Evolutionary conservation across 2,113 vertebrate genomes (phyloP), one percentile per base, ranked within the genome.

Genomic region (Macquaria ambigua): DNA sequence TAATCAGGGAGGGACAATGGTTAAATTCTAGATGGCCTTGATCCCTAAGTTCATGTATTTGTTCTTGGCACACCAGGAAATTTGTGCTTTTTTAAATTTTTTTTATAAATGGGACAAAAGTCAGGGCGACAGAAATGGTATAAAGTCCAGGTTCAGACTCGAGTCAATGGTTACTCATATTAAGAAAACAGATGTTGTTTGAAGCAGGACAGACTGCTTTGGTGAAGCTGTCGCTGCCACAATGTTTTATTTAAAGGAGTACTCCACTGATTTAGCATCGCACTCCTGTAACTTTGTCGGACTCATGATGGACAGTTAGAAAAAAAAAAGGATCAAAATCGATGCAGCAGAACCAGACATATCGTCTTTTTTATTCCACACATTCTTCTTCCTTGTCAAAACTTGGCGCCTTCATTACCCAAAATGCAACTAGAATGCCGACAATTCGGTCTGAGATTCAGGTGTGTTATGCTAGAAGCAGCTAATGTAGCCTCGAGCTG

Each of bases 61-160:
- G 3, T 28, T 28, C 18, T 72, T 21, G 8, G 5, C 50, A 69
- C 50, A 69, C 0, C 3, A 14, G 62, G 23, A 25, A 4, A 28
- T 41, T 3, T 58, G 39, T 28, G 25, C 9, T n/a, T 8, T 56
- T 39, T 52, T 50, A n/a, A n/a, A n/a, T 48, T 37, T 9, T 20
- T 59, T 10, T 73, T 74, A 50, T 0, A 71, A 84, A 43, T 85
- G 64, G 74, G 73, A 53, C 77, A 83, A 83, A 89, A 62, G 76
- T 88, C 62, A 59, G 3, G 5, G 8, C 4, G 58, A 23, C 48
- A 28, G 12, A 48, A 1, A 16, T n/a, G 8, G 53, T 43, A 25
- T 46, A 71, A 75, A 72, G 82, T 85, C 76, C 77, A 61, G 23
- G n/a, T 58, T 48, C 10, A 50, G 14, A 28, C 55, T 67, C 5